phyloP scores from a whole-genome alignment of 2,113 vertebrate genomes.

The Thermophis baileyi region DNA sequence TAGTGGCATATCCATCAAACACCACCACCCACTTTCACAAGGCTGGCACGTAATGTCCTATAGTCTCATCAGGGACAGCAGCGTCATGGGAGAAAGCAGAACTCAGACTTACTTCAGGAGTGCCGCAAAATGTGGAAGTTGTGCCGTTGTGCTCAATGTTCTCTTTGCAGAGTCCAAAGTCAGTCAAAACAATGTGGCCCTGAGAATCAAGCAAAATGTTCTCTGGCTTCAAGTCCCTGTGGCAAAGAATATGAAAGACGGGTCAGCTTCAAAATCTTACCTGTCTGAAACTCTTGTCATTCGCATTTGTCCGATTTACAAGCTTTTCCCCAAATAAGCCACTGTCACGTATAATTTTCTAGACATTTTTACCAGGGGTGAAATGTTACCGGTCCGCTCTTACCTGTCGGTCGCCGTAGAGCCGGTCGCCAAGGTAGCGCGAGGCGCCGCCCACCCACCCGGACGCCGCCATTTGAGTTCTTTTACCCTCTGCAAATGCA shows the following conservation, averaged over 20 bases:
- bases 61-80: neutral
- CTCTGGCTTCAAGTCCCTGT: constrained; percentile 93
- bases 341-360: neutral
- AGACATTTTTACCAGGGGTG: no score
- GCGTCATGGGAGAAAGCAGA: neutral
- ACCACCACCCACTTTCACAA: neutral
- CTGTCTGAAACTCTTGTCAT: neutral
- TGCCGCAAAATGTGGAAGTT: constrained; percentile 97
- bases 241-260: constrained; percentile 20
- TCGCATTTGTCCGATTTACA: neutral
- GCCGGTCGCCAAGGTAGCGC: no score
- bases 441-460: no score
- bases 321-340: neutral
- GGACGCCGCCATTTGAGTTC: no score
- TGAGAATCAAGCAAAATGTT: constrained; percentile 97
- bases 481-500: no score
- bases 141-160: constrained; percentile 97
- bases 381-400: no score
- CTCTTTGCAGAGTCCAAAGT: constrained; percentile 98
- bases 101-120: constrained; percentile 83
- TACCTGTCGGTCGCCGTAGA: no score
- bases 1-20: rapidly evolving
- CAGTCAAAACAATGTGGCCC: constrained; percentile 95
- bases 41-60: neutral
- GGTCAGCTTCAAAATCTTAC: neutral